These are phyloP conservation scores for Naso thynnoides DNA, from an alignment of 2,797 vertebrate genomes.

Conservation along the genomic window DNA sequence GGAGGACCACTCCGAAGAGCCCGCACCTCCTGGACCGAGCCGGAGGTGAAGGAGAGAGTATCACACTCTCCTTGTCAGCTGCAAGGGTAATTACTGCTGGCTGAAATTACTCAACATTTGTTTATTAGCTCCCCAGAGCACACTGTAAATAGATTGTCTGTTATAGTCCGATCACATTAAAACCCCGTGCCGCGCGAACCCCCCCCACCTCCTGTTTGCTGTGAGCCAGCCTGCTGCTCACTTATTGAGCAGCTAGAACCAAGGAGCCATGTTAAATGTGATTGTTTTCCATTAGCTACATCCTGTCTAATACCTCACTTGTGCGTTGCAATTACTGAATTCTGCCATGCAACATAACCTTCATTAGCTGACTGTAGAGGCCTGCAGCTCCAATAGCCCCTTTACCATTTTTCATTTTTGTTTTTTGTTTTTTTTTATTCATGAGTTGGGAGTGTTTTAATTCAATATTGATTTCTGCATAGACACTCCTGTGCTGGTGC, in stretches of 20 bases:
- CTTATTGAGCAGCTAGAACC: slow-evolving; percentile 92
- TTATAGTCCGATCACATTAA: slow-evolving; percentile 99
- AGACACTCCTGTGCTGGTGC: slow-evolving; percentile 56
- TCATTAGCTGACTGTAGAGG: slow-evolving; percentile 84
- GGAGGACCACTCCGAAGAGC: slow-evolving; percentile 90
- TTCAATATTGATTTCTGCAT: slow-evolving; percentile 82
- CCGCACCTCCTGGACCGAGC: slow-evolving; percentile 94
- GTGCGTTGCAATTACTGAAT: slow-evolving; percentile 87
- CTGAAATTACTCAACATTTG: slow-evolving; percentile 99
- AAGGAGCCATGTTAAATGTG: slow-evolving; percentile 96
- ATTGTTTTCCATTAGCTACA: slow-evolving; percentile 97
- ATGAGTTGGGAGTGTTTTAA: slow-evolving; percentile 80
- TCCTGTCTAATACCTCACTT: slow-evolving; percentile 92
- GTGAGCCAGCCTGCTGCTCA: slow-evolving; percentile 94
- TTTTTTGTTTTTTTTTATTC: slow-evolving; percentile 75
- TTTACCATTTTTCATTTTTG: slow-evolving; percentile 71
- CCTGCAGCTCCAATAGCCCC: slow-evolving; percentile 69
- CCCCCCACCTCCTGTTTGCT: slow-evolving; percentile 93
- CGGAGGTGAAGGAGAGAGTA: slow-evolving; percentile 99
- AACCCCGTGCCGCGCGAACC: slow-evolving; percentile 90
- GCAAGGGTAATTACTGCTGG: slow-evolving; percentile 99
- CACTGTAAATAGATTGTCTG: slow-evolving; percentile 99
- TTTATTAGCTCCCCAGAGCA: slow-evolving; percentile 99
- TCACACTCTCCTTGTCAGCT: slow-evolving; percentile 99
- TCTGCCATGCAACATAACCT: slow-evolving; percentile 86